Evolutionary conservation across 2,888 invertebrate genomes (phyloP).

Genomic region (Neoitamus cyanurus): DNA sequence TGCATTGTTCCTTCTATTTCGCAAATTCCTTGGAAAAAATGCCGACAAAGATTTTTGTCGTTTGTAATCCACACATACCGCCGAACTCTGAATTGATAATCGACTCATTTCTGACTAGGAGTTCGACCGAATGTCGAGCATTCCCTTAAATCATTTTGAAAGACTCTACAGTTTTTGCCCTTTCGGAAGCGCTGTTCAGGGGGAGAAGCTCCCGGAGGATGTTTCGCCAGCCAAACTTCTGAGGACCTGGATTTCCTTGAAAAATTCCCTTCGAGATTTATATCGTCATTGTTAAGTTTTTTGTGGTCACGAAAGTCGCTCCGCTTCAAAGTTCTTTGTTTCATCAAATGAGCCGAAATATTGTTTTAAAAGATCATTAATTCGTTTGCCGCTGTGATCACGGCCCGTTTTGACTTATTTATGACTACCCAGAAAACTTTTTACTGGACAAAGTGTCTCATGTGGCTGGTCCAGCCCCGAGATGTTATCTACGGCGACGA

Average conservation of each 20-base stretch:
- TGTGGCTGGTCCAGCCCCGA: not conserved
- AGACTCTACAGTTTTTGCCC: not conserved
- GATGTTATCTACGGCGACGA: not conserved
- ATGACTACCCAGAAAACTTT: not conserved
- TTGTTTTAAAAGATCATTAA: constrained; percentile 42
- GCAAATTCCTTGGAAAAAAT: constrained; percentile 33
- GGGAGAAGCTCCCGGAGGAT: not conserved
- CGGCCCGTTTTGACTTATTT: constrained; percentile 20
- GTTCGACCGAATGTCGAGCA: constrained; percentile 2
- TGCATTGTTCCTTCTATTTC: constrained; percentile 33
- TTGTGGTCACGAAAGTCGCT: not conserved
- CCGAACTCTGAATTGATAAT: constrained; percentile 43
- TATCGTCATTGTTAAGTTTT: constrained; percentile 28
- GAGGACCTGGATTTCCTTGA: constrained; percentile 36
- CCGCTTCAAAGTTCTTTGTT: constrained; percentile 7
- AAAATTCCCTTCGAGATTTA: constrained; percentile 33
- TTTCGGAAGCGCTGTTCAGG: not conserved
- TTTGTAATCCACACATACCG: constrained; percentile 45
- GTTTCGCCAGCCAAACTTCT: not conserved
- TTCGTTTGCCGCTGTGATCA: constrained; percentile 35
- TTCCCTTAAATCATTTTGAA: constrained; percentile 38
- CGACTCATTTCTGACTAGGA: constrained; percentile 33
- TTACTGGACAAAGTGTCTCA: not conserved
- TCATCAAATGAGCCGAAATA: constrained; percentile 43
- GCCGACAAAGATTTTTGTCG: constrained; percentile 43